Conservation (phyloP, 2,888 invertebrate species). For the Oligia strigilis region DNA sequence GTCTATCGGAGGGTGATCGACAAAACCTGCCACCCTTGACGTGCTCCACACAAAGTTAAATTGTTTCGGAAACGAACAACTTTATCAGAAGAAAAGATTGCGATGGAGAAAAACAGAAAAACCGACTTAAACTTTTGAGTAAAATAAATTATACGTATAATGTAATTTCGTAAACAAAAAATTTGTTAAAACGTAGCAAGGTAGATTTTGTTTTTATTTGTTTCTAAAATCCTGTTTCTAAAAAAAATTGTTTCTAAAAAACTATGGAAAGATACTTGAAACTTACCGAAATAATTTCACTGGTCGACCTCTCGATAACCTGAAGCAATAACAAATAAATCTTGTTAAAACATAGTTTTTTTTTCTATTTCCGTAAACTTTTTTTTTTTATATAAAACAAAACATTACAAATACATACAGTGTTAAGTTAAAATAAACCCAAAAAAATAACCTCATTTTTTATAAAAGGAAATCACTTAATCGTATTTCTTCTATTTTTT, state of each 20-base stretch:
- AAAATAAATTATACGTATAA: not conserved
- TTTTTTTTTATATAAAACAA: not conserved
- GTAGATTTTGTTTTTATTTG: too few species aligned
- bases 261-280: not conserved
- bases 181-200: not conserved
- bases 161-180: too few species aligned
- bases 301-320: slow-evolving; percentile 20
- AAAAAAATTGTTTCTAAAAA: not conserved
- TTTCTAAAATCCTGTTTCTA: too few species aligned
- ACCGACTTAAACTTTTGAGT: slow-evolving; percentile 17
- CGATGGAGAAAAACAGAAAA: slow-evolving; percentile 7
- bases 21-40: slow-evolving; percentile 21
- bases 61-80: slow-evolving; percentile 53
- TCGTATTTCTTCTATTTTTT: slow-evolving; percentile 46
- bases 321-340: slow-evolving; percentile 26
- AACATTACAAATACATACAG: not conserved
- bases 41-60: slow-evolving; percentile 48
- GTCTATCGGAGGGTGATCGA: slow-evolving; percentile 12
- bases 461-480: slow-evolving; percentile 22
- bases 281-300: slow-evolving; percentile 48
- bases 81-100: slow-evolving; percentile 31
- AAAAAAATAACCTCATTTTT: not conserved
- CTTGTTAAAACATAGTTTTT: not conserved
- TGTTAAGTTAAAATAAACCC: not conserved
- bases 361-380: not conserved